Conservation (phyloP, 2,797 vertebrate genomes). For the Rhadinocentrus ornatus region DNA sequence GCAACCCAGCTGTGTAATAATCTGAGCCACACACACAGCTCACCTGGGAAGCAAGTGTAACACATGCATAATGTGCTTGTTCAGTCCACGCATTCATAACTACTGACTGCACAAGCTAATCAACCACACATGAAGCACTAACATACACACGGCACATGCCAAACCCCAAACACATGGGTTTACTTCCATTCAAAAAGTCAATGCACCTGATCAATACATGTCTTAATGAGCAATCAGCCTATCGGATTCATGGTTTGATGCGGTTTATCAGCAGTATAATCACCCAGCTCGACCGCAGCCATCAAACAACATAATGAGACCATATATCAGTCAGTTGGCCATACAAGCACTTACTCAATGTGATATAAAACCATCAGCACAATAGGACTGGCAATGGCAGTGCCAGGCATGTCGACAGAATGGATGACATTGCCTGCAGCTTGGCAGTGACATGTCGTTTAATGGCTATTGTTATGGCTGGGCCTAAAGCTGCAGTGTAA, state of each 20-base stretch:
- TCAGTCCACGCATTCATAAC: constrained; percentile 11
- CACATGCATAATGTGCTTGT: not conserved
- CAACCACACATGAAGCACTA: constrained; percentile 2
- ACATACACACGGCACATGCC: not conserved
- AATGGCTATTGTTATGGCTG: constrained; percentile 58
- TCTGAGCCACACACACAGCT: constrained; percentile 17
- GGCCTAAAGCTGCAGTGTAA: constrained; percentile 23
- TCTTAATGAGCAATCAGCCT: constrained; percentile 76
- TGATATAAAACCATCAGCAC: constrained; percentile 72
- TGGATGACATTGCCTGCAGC: constrained; percentile 66
- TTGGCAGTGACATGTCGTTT: constrained; percentile 59
- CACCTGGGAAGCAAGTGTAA: constrained; percentile 5
- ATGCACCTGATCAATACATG: constrained; percentile 70
- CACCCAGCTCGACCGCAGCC: constrained; percentile 68
- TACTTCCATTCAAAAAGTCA: constrained; percentile 46
- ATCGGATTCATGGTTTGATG: constrained; percentile 45
- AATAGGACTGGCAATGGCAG: constrained; percentile 20
- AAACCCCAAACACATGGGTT: constrained; percentile 24
- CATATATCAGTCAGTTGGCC: constrained; percentile 76
- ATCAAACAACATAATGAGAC: constrained; percentile 81
- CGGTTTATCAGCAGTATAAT: constrained; percentile 77
- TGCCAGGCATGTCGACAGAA: constrained; percentile 32
- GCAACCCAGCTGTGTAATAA: constrained; percentile 44
- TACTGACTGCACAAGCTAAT: not conserved
- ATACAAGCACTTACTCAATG: constrained; percentile 58